Percentiles rank a stretch among this genome's conserved stretches.
phyloP scores from a whole-genome alignment of 1,140 invertebrate genomes.

The Medauroidea extradentata region DNA sequence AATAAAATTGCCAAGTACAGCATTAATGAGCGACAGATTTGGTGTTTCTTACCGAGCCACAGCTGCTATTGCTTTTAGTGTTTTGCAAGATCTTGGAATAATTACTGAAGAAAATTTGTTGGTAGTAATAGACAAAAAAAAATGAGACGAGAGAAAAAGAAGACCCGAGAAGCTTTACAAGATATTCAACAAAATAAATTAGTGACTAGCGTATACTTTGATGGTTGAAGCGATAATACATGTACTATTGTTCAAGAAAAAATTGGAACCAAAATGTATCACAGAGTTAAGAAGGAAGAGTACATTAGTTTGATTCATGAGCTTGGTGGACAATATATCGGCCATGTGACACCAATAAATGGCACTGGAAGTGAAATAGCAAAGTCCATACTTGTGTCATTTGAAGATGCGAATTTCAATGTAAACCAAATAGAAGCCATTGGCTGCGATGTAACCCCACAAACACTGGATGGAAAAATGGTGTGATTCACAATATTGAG shows the following conservation, averaged over 20 bases:
- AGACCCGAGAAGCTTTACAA: not conserved
- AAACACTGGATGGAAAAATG: too few relatives aligned
- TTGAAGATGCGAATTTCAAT: not conserved
- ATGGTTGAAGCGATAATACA: not conserved
- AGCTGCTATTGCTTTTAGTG: too few relatives aligned
- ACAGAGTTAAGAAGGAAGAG: not conserved
- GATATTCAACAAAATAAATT: not conserved
- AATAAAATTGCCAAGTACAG: too few relatives aligned
- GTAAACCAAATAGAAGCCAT: too few relatives aligned
- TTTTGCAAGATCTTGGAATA: too few relatives aligned
- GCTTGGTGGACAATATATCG: not conserved
- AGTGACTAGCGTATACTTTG: not conserved
- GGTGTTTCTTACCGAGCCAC: too few relatives aligned
- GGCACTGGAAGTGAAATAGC: not conserved
- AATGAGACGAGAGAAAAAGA: too few relatives aligned
- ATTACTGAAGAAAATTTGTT: too few relatives aligned
- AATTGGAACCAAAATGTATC: not conserved
- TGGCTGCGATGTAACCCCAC: too few relatives aligned
- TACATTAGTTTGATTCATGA: slow-evolving; percentile 1
- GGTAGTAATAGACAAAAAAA: too few relatives aligned
- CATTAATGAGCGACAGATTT: too few relatives aligned
- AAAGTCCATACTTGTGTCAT: not conserved
- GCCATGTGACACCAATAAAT: slow-evolving; percentile 2
- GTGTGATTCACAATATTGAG: too few relatives aligned
- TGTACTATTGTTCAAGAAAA: slow-evolving; percentile 2